Percentiles rank a stretch among this genome's conserved stretches.
These are phyloP conservation scores for Spondyliosoma cantharus DNA, from an alignment of 2,797 vertebrate species.

Conservation along the genomic window DNA sequence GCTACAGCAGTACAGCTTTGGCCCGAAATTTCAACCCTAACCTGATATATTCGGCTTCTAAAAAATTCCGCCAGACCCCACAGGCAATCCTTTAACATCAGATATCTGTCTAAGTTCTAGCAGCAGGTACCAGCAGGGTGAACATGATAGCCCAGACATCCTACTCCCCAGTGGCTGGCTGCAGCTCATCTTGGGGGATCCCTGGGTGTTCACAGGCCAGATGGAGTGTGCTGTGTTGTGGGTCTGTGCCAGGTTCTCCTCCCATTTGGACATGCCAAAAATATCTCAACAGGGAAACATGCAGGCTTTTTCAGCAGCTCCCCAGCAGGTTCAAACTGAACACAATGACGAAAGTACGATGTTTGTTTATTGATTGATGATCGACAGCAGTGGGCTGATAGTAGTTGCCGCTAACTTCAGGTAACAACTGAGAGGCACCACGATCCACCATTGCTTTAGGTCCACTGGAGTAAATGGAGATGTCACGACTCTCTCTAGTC, in stretches of 20 bases:
- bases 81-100: slow-evolving; percentile 6
- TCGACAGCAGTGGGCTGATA: no score
- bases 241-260: slow-evolving; percentile 30
- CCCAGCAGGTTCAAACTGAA: slow-evolving; percentile 17
- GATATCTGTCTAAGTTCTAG: slow-evolving; percentile 11
- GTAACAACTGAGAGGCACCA: no score
- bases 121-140: slow-evolving; percentile 32
- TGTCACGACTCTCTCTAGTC: no score
- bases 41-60: background rate
- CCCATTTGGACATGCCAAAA: slow-evolving; percentile 32
- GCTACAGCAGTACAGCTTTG: background rate
- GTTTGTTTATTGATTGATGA: no score
- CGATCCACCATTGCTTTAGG: no score
- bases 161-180: slow-evolving; percentile 9
- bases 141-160: slow-evolving; percentile 2
- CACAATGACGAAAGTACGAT: background rate
- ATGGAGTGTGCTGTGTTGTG: slow-evolving; percentile 25
- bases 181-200: background rate
- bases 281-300: slow-evolving; percentile 36
- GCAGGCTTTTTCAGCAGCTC: slow-evolving; percentile 20
- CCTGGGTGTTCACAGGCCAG: slow-evolving; percentile 15
- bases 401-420: no score
- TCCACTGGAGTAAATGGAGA: no score
- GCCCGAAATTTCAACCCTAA: background rate
- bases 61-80: background rate